Evolutionary conservation across 2,113 vertebrate genomes (phyloP).

Genomic region (Seriola rivoliana): DNA sequence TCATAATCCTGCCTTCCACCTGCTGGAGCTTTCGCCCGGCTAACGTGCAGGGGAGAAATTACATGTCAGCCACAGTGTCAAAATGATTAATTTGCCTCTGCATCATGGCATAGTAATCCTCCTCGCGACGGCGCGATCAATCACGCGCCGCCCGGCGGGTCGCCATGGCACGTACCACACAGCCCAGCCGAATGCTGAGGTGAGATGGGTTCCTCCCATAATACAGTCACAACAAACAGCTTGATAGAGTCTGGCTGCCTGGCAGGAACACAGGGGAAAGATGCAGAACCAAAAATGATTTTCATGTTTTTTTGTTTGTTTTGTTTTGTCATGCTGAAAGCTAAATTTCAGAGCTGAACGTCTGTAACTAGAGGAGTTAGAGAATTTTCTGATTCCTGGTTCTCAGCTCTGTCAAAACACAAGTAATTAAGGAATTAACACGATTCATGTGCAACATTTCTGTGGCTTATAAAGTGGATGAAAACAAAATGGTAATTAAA

Average conservation of each 20-base stretch:
- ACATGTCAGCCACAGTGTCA: constrained; percentile 74
- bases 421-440: background rate
- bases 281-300: background rate
- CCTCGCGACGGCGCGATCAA: constrained; percentile 72
- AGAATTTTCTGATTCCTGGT: background rate
- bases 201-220: constrained; percentile 49
- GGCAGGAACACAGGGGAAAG: background rate
- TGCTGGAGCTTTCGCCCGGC: constrained; percentile 50
- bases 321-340: background rate
- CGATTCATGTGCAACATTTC: background rate
- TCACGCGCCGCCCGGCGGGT: constrained; percentile 60
- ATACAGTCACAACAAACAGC: constrained; percentile 70
- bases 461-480: background rate
- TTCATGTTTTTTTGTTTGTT: background rate
- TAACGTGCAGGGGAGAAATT: constrained; percentile 67
- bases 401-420: background rate
- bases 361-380: background rate
- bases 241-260: constrained; percentile 48
- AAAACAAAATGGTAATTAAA: too few species aligned
- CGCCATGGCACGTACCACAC: constrained; percentile 33
- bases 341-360: background rate
- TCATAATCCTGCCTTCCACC: constrained; percentile 49
- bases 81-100: constrained; percentile 80
- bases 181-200: constrained; percentile 31
- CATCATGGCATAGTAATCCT: constrained; percentile 77